phyloP scores from a whole-genome alignment of 2,888 invertebrate genomes.

The Melolontha melolontha region DNA sequence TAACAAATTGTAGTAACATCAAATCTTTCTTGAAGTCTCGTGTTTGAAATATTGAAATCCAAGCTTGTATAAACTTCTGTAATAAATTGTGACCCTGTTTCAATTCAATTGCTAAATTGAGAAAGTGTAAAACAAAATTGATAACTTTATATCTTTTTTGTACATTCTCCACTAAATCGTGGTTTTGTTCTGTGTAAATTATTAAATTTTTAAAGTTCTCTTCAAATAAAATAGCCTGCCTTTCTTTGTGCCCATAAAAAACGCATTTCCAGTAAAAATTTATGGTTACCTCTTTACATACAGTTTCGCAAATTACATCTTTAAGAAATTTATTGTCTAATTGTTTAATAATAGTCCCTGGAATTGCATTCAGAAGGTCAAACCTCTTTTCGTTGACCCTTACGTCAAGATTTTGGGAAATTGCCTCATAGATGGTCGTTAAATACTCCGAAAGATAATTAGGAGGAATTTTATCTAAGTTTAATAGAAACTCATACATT shows the following conservation, averaged over 20 bases:
- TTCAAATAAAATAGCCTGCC: background rate
- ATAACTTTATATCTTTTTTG: conserved; percentile 10
- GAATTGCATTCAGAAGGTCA: no score
- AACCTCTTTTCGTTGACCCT: background rate
- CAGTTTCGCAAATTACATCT: background rate
- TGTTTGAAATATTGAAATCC: background rate
- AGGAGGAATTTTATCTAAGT: conserved; percentile 5
- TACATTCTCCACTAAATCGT: background rate
- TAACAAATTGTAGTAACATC: conserved; percentile 26
- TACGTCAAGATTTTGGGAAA: background rate
- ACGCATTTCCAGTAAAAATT: conserved; percentile 22
- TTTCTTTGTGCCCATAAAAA: background rate
- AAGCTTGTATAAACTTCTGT: background rate
- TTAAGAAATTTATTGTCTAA: no score
- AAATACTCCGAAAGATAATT: conserved; percentile 19
- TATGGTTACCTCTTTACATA: background rate
- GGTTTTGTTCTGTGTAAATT: background rate
- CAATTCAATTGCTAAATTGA: background rate
- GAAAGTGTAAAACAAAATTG: conserved; percentile 15
- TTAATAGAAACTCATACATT: conserved; percentile 16
- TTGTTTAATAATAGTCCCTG: no score
- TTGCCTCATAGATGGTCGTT: background rate
- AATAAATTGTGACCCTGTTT: conserved; percentile 17
- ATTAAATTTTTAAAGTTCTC: background rate
- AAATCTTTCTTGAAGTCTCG: conserved; percentile 5